Conservation (phyloP, 2,113 vertebrate genomes). For the Litocranius walleri region DNA sequence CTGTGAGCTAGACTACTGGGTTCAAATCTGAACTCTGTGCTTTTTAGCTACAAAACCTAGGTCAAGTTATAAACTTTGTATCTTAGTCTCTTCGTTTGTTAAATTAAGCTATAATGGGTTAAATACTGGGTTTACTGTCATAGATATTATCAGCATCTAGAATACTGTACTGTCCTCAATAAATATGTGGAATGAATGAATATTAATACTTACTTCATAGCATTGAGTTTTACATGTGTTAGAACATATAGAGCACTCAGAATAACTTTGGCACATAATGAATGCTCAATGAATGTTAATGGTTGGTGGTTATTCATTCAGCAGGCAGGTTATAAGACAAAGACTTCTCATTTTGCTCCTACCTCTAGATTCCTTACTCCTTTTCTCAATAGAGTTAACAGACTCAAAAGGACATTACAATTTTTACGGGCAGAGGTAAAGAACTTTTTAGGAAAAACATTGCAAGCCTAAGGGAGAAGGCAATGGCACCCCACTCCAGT, state of each 20-base stretch:
- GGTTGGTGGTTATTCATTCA: neutral
- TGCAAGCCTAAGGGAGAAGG: too few species aligned
- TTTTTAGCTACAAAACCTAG: neutral
- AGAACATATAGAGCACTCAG: neutral
- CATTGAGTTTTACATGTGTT: neutral
- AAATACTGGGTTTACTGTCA: neutral
- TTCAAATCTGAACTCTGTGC: neutral
- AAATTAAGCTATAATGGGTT: neutral
- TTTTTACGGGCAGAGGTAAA: neutral
- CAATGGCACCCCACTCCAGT: too few species aligned
- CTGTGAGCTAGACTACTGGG: neutral
- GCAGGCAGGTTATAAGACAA: neutral
- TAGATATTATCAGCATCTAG: neutral
- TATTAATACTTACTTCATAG: neutral
- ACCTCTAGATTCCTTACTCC: neutral
- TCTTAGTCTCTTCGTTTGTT: neutral
- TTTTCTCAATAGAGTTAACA: constrained; percentile 6
- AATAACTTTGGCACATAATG: neutral
- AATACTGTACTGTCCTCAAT: neutral
- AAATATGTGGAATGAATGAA: neutral
- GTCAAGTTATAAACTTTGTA: neutral
- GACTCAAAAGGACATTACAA: neutral
- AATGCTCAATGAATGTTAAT: neutral
- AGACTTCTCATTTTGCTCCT: neutral
- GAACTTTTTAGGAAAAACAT: neutral